phyloP scores from a whole-genome alignment of 2,888 invertebrate genomes.

The Nemotelus pantherinus region DNA sequence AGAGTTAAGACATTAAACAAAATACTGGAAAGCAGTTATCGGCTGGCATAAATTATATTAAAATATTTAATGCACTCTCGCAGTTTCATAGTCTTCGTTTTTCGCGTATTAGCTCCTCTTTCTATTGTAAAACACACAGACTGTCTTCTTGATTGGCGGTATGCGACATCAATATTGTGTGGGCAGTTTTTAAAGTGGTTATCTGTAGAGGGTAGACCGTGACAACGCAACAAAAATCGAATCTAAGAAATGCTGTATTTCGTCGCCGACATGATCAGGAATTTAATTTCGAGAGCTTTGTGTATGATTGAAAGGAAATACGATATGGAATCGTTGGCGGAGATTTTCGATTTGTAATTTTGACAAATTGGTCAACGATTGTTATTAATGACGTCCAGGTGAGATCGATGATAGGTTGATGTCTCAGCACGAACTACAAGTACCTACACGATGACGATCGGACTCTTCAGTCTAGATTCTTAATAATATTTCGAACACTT shows the following conservation, averaged over 20 bases:
- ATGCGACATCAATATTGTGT: neutral
- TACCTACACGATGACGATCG: neutral
- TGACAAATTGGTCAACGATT: conserved; percentile 50
- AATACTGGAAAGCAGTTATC: too few species aligned
- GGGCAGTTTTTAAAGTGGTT: neutral
- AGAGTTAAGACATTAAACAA: too few species aligned
- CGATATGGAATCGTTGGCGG: conserved; percentile 32
- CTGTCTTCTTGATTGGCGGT: too few species aligned
- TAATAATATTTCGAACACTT: conserved; percentile 39
- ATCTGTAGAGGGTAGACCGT: neutral
- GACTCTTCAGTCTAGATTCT: conserved; percentile 21
- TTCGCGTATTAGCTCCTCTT: too few species aligned
- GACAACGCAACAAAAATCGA: conserved; percentile 5
- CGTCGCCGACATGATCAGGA: conserved; percentile 18
- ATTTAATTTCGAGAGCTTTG: conserved; percentile 46
- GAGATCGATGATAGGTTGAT: conserved; percentile 41
- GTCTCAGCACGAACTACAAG: conserved; percentile 18
- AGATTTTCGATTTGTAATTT: conserved; percentile 50
- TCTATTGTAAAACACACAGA: too few species aligned
- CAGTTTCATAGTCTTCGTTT: too few species aligned
- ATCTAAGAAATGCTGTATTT: neutral
- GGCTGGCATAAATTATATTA: too few species aligned
- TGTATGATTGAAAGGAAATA: conserved; percentile 26
- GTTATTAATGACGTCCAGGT: conserved; percentile 49
- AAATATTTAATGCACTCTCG: too few species aligned